A percentile compares a stretch with the other conserved stretches of the same genome.
These are phyloP conservation scores for Rotaria socialis DNA, from an alignment of 2,888 invertebrate species.

Conservation along the genomic window DNA sequence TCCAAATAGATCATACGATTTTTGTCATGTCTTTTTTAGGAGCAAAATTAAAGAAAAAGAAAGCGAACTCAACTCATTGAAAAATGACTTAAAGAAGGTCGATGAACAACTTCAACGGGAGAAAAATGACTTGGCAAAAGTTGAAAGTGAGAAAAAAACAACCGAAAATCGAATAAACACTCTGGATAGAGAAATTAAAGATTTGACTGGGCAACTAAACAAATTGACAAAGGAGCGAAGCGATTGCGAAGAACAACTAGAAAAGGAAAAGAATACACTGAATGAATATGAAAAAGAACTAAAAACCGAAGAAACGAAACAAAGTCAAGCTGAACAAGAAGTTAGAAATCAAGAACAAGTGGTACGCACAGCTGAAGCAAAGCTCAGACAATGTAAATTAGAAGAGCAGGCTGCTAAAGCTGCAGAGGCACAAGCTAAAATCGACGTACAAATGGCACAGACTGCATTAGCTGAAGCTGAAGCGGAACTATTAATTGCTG, in stretches of 20 bases:
- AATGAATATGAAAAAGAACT: neutral
- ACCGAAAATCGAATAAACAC: neutral
- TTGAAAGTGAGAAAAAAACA: neutral
- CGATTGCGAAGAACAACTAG: neutral
- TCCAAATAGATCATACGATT: neutral
- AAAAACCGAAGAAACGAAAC: neutral
- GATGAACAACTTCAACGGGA: neutral
- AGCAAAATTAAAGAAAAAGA: neutral
- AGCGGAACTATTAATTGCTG: neutral
- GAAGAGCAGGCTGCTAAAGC: neutral
- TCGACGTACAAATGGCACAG: neutral
- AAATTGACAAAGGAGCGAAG: neutral
- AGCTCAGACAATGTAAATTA: neutral
- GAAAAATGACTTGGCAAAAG: neutral
- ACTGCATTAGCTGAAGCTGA: neutral
- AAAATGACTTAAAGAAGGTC: neutral
- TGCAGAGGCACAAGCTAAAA: neutral
- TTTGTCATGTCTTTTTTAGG: neutral
- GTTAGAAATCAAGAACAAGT: neutral
- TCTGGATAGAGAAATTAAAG: neutral
- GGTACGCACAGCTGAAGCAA: neutral
- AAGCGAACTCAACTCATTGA: neutral
- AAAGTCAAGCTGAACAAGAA: neutral
- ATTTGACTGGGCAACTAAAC: neutral
- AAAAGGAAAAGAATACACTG: neutral